Percentiles rank a stretch among this genome's conserved stretches.
Evolutionary conservation across 2,797 vertebrate genomes (phyloP).

Genomic region (Hydrophis major): DNA sequence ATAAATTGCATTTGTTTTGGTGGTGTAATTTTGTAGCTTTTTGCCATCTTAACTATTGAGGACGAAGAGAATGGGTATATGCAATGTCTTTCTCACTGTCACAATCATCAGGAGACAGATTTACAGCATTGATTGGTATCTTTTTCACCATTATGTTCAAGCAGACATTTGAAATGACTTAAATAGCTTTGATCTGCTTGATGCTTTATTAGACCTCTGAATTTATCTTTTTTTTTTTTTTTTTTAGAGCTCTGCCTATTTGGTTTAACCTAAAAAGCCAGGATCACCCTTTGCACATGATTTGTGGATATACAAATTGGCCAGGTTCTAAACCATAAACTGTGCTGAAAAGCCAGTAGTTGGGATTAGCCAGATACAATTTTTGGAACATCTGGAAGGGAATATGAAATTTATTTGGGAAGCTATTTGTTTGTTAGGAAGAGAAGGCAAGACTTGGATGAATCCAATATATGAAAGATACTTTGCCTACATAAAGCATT

Average conservation of each 20-base stretch:
- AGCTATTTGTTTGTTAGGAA: not conserved
- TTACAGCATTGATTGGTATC: not conserved
- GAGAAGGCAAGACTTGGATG: not conserved
- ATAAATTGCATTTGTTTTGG: not conserved
- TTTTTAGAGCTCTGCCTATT: not conserved
- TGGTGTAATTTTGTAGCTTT: not conserved
- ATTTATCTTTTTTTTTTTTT: not conserved
- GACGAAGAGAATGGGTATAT: not conserved
- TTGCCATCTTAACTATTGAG: not conserved
- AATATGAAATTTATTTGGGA: not conserved
- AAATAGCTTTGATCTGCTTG: not conserved
- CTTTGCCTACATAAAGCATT: not conserved
- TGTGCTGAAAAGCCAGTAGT: not conserved
- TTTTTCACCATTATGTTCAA: not conserved
- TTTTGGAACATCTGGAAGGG: not conserved
- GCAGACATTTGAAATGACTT: not conserved
- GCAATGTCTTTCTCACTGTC: not conserved
- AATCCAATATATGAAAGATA: not conserved
- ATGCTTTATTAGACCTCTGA: not conserved
- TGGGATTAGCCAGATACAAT: not conserved
- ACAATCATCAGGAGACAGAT: not conserved
- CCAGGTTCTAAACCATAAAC: not conserved
- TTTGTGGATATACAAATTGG: not conserved
- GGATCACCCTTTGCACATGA: not conserved
- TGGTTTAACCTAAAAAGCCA: not conserved